phyloP scores from a whole-genome alignment of 2,113 vertebrate genomes.

The Ailurus styani region DNA sequence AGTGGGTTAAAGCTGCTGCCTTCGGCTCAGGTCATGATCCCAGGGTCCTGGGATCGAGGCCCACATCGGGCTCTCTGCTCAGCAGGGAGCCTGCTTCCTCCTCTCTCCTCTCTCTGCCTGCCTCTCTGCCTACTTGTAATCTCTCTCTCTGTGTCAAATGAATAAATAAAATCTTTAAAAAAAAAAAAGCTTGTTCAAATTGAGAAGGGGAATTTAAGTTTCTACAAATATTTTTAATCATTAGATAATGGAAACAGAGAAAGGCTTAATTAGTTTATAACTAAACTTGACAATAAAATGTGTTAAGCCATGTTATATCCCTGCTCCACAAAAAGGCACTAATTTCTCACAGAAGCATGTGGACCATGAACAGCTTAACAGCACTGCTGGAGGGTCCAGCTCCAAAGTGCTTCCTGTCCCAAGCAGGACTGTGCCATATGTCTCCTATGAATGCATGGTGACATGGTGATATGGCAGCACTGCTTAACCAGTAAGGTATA shows the following conservation, averaged over 20 bases:
- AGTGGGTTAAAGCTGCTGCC: too few species aligned
- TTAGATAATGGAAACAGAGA: slow-evolving; percentile 10
- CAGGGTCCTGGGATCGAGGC: too few species aligned
- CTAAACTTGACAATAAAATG: not conserved
- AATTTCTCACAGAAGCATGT: not conserved
- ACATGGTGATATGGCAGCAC: not conserved
- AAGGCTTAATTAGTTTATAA: not conserved
- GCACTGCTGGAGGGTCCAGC: not conserved
- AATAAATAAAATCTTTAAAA: too few species aligned
- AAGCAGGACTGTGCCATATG: not conserved
- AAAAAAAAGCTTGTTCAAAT: too few species aligned
- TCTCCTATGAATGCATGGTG: not conserved
- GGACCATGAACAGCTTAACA: not conserved
- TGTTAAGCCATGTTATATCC: not conserved
- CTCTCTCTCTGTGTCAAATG: too few species aligned
- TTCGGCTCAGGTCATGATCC: too few species aligned
- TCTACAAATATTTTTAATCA: slow-evolving; percentile 38
- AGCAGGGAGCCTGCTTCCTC: too few species aligned
- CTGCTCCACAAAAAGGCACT: not conserved
- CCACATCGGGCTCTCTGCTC: too few species aligned
- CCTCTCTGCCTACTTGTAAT: too few species aligned
- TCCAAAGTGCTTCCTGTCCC: not conserved
- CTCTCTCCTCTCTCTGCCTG: too few species aligned
- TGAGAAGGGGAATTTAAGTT: slow-evolving; percentile 29
- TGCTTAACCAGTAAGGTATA: not conserved